These are phyloP conservation scores for Heliconius ismenius DNA, from an alignment of 2,888 invertebrate species.

Conservation along the genomic window DNA sequence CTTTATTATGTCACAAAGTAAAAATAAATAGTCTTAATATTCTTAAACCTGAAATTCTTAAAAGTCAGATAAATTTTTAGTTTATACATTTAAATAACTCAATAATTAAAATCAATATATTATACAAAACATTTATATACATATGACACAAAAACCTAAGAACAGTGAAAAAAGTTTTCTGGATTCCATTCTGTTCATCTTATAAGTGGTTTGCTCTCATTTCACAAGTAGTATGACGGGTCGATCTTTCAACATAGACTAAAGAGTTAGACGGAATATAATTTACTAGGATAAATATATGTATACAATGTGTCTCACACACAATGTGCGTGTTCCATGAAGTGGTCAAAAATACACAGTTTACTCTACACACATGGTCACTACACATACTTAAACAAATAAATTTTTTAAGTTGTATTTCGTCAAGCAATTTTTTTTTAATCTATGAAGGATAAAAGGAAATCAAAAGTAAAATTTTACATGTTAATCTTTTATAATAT, in stretches of 20 bases:
- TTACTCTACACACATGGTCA: neutral
- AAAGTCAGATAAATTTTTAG: too few relatives aligned
- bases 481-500: neutral
- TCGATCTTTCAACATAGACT: conserved; percentile 35
- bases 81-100: neutral
- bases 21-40: too few relatives aligned
- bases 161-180: conserved; percentile 35
- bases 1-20: too few relatives aligned
- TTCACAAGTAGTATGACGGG: conserved; percentile 37
- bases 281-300: conserved; percentile 5
- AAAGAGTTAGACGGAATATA: conserved; percentile 17
- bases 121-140: neutral
- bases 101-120: neutral
- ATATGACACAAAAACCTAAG: conserved; percentile 18
- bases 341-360: neutral
- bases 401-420: too few relatives aligned
- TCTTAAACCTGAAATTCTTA: too few relatives aligned
- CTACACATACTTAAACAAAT: neutral
- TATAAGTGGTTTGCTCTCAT: conserved; percentile 42
- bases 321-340: too few relatives aligned
- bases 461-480: neutral
- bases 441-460: neutral
- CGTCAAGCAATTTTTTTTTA: too few relatives aligned
- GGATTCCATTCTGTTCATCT: conserved; percentile 38
- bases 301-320: too few relatives aligned